These are phyloP conservation scores for Lutjanus argentimaculatus DNA, from an alignment of 2,797 vertebrate genomes.

Conservation along the genomic window DNA sequence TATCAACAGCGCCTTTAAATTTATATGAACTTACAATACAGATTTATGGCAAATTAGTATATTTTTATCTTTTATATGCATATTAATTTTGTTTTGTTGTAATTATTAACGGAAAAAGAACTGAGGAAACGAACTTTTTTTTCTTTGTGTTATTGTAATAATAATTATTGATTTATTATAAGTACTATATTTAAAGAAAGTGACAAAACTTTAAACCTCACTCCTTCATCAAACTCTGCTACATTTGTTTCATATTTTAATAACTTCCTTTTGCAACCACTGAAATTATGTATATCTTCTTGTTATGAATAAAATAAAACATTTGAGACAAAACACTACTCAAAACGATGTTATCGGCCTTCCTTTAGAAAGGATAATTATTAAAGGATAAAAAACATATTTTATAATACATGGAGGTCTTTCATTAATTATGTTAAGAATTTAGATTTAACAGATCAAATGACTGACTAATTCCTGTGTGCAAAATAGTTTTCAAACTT, in stretches of 20 bases:
- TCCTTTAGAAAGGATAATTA: too few species aligned
- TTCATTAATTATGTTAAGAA: too few species aligned
- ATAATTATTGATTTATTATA: neutral
- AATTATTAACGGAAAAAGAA: neutral
- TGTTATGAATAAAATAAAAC: conserved; percentile 55
- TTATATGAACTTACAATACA: neutral
- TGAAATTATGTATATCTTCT: neutral
- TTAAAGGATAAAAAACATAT: too few species aligned
- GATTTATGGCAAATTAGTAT: neutral
- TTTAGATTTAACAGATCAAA: too few species aligned
- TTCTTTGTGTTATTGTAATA: neutral
- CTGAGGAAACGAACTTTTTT: neutral
- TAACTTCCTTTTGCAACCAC: neutral
- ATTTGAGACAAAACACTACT: too few species aligned
- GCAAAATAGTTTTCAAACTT: too few species aligned
- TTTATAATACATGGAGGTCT: too few species aligned
- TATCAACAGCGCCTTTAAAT: neutral
- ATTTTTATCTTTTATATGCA: neutral
- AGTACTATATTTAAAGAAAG: neutral
- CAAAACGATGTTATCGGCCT: too few species aligned
- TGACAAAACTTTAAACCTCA: too few species aligned
- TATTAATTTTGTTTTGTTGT: neutral
- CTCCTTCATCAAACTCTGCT: too few species aligned
- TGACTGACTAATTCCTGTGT: too few species aligned
- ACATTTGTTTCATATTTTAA: too few species aligned